Evolutionary conservation across 2,888 invertebrate genomes (phyloP).

Genomic region (Notodonta ziczac): DNA sequence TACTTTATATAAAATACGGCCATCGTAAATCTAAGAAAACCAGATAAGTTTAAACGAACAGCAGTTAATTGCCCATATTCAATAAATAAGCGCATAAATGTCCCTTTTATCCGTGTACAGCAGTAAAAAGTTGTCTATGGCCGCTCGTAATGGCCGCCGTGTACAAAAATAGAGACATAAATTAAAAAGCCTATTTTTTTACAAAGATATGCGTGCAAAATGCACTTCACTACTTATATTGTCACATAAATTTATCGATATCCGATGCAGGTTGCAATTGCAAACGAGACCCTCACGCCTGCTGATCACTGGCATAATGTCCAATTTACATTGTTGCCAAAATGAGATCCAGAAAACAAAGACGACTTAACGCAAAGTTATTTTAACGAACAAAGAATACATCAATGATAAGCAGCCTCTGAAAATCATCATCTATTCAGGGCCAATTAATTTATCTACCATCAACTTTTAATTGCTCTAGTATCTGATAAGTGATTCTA

Average conservation of each 20-base stretch:
- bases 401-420: too few relatives aligned
- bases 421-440: slow-evolving; percentile 12
- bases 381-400: too few relatives aligned
- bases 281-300: slow-evolving; percentile 26
- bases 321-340: too few relatives aligned
- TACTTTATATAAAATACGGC: too few relatives aligned
- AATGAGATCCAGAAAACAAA: too few relatives aligned
- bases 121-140: neutral
- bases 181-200: slow-evolving; percentile 25
- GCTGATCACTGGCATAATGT: neutral
- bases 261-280: slow-evolving; percentile 33
- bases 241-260: slow-evolving; percentile 38
- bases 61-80: neutral
- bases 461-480: slow-evolving; percentile 34
- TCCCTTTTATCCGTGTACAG: slow-evolving; percentile 4
- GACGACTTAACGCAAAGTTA: too few relatives aligned
- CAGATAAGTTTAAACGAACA: neutral
- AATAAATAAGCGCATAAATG: slow-evolving; percentile 6
- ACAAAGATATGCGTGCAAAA: slow-evolving; percentile 33
- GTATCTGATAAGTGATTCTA: slow-evolving; percentile 36
- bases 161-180: slow-evolving; percentile 38
- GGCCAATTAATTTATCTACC: slow-evolving; percentile 26
- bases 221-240: slow-evolving; percentile 31
- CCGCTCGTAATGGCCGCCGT: slow-evolving; percentile 20
- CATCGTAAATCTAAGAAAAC: neutral